Evolutionary conservation across 2,113 vertebrate genomes (phyloP), one percentile per base, ranked within the genome.

Genomic region (Chroicocephalus ridibundus): DNA sequence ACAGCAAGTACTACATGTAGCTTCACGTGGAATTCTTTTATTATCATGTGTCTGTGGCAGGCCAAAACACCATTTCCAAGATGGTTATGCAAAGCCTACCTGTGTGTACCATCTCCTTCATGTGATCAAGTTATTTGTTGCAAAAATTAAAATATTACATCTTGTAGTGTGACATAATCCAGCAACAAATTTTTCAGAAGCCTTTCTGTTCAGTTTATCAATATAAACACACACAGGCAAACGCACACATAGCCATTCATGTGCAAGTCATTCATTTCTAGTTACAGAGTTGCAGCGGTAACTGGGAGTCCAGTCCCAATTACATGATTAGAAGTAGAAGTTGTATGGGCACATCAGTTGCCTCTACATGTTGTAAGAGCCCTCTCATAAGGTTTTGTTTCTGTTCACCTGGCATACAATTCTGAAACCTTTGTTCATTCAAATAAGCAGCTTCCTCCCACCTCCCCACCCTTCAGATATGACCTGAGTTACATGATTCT

Each of bases 211-310:
- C 61, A 24, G 11, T 49, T 42, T 29, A 11, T 29, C 24, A 17
- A 3, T 80, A 47, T 49, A 68, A 46, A 49, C 15, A 36, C 7
- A 47, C 10, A 32, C 1, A 57, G 11, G 1, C 0, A 1, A 86
- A 82, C n/a, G 2, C 13, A 38, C 19, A 57, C 4, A 49, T 8
- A 77, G 5, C 13, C 7, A 4, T 66, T 79, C 71, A 86, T 8
- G 51, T 31, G 15, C 1, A 46, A 64, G 10, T 8, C 1, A 25
- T 52, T 74, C 9, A 29, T 47, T n/a, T 16, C 7, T 52, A 52
- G 21, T 70, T 74, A 44, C 6, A 38, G 25, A 90, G 29, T 11
- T 86, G 12, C 27, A 91, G 16, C 25, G 55, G 29, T 44, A 82
- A 24, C 1, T 85, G 12, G 12, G 13, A 54, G 4, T 44, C 7